Evolutionary conservation across 1,140 invertebrate genomes (phyloP).

Genomic region (Carposina sasakii): DNA sequence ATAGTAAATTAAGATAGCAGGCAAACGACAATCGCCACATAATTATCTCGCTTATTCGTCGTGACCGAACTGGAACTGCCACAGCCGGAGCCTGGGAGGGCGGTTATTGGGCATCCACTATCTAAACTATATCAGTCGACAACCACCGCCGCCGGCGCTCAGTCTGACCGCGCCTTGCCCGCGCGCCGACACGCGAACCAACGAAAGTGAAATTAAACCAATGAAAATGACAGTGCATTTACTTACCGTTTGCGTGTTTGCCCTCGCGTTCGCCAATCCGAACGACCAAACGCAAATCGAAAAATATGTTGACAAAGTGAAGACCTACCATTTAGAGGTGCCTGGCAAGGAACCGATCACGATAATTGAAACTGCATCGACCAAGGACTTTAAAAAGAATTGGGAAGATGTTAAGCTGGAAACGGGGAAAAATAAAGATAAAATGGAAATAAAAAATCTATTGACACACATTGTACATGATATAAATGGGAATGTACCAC

Average conservation of each 20-base stretch:
- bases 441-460: conserved; percentile 58
- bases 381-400: conserved; percentile 22
- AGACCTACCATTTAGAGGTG: conserved; percentile 65
- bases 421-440: conserved; percentile 37
- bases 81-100: conserved; percentile 61
- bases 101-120: conserved; percentile 61
- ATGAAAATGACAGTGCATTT: conserved; percentile 59
- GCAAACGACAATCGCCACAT: conserved; percentile 55
- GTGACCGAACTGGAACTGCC: conserved; percentile 61
- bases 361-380: conserved; percentile 64
- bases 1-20: conserved; percentile 63
- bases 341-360: conserved; percentile 72
- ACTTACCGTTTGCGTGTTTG: conserved; percentile 40
- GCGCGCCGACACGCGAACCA: conserved; percentile 46
- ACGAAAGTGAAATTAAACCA: conserved; percentile 55
- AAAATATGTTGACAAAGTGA: conserved; percentile 44
- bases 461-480: conserved; percentile 61
- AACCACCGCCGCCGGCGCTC: conserved; percentile 40
- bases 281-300: conserved; percentile 39
- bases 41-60: conserved; percentile 66
- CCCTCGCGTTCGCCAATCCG: conserved; percentile 31
- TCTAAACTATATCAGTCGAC: conserved; percentile 65
- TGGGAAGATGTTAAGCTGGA: conserved; percentile 32
- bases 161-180: conserved; percentile 49
- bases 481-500: conserved; percentile 37